Evolutionary conservation across 2,888 invertebrate genomes (phyloP).

Genomic region (Himalopsyche japonica): DNA sequence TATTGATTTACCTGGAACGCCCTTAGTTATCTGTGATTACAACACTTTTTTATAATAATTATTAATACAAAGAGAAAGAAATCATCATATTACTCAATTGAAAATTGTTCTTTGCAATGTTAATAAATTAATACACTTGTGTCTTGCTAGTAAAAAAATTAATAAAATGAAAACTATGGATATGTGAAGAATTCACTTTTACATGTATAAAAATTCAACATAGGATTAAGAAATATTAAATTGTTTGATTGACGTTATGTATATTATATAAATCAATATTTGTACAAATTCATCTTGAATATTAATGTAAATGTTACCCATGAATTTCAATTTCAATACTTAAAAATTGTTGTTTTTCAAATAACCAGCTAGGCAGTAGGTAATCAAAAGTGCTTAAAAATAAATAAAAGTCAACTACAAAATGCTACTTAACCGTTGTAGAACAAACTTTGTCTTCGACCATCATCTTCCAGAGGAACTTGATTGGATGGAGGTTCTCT

Average conservation of each 20-base stretch:
- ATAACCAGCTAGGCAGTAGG: neutral
- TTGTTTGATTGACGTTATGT: too few relatives aligned
- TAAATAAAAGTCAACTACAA: conserved; percentile 17
- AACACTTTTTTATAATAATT: neutral
- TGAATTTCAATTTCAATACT: neutral
- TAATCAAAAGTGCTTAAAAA: conserved; percentile 22
- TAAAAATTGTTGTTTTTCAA: neutral
- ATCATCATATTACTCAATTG: too few relatives aligned
- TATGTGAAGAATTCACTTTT: too few relatives aligned
- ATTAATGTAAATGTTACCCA: neutral
- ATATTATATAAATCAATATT: too few relatives aligned
- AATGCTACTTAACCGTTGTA: conserved; percentile 36
- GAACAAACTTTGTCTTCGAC: conserved; percentile 39
- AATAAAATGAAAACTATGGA: too few relatives aligned
- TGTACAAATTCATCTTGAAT: too few relatives aligned
- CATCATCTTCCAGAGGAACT: conserved; percentile 27
- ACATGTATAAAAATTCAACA: too few relatives aligned
- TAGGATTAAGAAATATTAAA: too few relatives aligned
- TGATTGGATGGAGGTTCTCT: conserved; percentile 16
- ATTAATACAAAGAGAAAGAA: neutral
- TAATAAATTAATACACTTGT: neutral
- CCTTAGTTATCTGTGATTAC: neutral
- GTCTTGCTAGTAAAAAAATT: too few relatives aligned
- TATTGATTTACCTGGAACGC: neutral
- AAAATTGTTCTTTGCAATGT: too few relatives aligned